Conservation (phyloP, 2,113 vertebrate species). For the Paralichthys olivaceus region DNA sequence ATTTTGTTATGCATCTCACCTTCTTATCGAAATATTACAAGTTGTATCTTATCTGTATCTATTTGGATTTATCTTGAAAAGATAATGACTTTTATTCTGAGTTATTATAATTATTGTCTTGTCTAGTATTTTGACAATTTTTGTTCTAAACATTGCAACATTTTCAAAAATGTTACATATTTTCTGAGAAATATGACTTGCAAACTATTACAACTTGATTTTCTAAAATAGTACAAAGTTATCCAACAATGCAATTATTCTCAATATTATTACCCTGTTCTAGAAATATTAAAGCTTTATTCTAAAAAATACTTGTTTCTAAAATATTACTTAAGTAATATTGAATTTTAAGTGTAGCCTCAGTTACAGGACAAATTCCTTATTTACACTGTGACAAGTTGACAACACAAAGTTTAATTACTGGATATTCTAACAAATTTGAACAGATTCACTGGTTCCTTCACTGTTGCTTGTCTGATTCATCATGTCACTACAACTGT, state of each 20-base stretch:
- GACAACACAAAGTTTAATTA: neutral
- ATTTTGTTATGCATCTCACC: neutral
- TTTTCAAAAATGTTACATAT: neutral
- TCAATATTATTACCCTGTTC: neutral
- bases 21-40: too few species aligned
- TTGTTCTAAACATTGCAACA: too few species aligned
- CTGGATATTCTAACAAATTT: neutral
- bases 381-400: neutral
- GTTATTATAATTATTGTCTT: neutral
- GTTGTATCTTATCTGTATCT: neutral
- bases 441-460: neutral
- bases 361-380: neutral
- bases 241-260: too few species aligned
- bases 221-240: neutral
- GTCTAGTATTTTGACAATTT: neutral
- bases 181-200: neutral
- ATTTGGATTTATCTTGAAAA: neutral
- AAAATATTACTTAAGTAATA: too few species aligned
- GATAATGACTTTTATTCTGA: neutral
- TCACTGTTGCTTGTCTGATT: conserved; percentile 12
- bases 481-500: conserved; percentile 15
- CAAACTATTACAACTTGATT: neutral
- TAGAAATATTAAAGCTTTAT: neutral
- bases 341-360: too few species aligned
- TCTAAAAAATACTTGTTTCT: too few species aligned